Conservation (phyloP, 2,888 invertebrate genomes). For the Cephus pygmeus region DNA sequence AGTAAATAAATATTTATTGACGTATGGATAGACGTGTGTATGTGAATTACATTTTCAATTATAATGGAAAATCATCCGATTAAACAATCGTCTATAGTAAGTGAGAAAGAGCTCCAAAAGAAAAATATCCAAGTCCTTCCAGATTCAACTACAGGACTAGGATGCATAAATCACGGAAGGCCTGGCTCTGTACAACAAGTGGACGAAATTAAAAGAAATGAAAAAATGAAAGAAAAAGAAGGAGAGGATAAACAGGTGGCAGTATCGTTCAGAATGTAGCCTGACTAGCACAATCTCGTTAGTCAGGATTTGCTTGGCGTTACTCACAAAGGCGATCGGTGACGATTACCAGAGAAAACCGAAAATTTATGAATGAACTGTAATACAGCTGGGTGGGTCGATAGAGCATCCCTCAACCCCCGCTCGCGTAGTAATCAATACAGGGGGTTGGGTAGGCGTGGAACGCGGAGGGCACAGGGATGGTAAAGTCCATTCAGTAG, state of each 20-base stretch:
- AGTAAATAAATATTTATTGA: neutral
- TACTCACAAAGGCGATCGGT: neutral
- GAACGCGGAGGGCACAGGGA: slow-evolving; percentile 52
- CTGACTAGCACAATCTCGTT: neutral
- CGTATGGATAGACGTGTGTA: no score
- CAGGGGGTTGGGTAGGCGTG: slow-evolving; percentile 49
- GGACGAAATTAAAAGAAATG: neutral
- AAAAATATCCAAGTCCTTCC: neutral
- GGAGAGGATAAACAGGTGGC: neutral
- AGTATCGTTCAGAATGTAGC: neutral
- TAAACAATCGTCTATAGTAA: no score
- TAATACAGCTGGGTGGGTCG: slow-evolving; percentile 63
- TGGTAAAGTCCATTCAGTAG: slow-evolving; percentile 64
- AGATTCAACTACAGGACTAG: neutral
- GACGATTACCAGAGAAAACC: slow-evolving; percentile 38
- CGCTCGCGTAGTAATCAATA: slow-evolving; percentile 62
- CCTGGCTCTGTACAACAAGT: neutral
- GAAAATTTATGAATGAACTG: slow-evolving; percentile 65
- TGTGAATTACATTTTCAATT: no score
- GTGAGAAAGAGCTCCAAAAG: neutral
- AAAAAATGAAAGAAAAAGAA: no score
- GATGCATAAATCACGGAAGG: neutral
- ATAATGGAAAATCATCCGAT: no score
- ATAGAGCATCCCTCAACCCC: slow-evolving; percentile 50
- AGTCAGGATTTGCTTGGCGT: neutral